Evolutionary conservation across 1,140 invertebrate species (phyloP), one percentile per base, ranked within the genome.

Genomic region (Pachypeltis micranthus): DNA sequence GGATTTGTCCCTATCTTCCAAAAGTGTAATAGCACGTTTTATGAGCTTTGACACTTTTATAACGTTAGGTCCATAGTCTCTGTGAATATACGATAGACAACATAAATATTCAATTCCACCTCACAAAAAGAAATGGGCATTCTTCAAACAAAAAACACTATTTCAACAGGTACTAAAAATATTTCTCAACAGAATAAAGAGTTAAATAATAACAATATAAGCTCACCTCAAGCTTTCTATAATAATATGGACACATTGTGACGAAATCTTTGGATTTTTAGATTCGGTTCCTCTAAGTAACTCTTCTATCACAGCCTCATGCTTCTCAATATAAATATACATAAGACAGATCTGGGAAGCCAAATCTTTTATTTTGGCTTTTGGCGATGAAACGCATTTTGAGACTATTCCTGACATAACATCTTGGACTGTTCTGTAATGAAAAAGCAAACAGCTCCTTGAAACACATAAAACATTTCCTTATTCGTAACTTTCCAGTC

Each of bases 281-380:
- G 87, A 85, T 67, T 95, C 92, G 72, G 95, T 86, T 26, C 93
- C 94, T 77, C 95, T 96, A 2, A 95, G 76, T 3, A 97, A 76
- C 76, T 96, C 93, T 70, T 98, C 94, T 73, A 90, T 78, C 0
- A 94, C 91, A 39, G 83, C 74, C 68, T 98, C 94, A 65, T 91
- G 86, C 74, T 96, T 96, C 72, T 98, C 95, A 68, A 96, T 93
- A 79, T 98, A 94, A 69, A 97, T 83, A 72, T 88, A 96, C 88
- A 96, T 92, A 51, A 98, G 78, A 1, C 85, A 83, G 61, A 98
- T 85, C 74, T 96, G 92, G 44, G 88, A 77, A 4, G 91, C 88
- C 16, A 94, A 77, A 65, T 98, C 93, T 75, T 90, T 94, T 1
- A 91, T 96, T 75, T 92, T 95, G 1, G 86, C 82, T 78, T 88